Conservation (phyloP, 2,888 invertebrate species). For the Sphaerophoria taeniata region DNA sequence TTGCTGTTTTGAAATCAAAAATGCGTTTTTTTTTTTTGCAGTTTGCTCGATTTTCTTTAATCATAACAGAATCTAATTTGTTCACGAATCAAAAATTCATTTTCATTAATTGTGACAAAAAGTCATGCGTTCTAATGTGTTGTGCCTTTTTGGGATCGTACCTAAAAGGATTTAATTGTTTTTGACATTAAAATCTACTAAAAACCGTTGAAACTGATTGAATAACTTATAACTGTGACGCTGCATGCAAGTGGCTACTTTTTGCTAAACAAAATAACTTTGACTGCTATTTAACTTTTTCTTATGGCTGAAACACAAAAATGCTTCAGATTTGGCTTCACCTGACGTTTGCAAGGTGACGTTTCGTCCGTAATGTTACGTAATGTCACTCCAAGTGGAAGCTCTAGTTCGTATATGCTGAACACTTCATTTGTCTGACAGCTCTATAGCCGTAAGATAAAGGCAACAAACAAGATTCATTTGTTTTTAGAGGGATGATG, state of each 20-base stretch:
- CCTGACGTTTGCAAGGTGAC: too few relatives aligned
- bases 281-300: too few relatives aligned
- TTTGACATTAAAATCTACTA: conserved; percentile 58
- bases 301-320: too few relatives aligned
- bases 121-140: conserved; percentile 66
- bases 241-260: conserved; percentile 65
- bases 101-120: conserved; percentile 54
- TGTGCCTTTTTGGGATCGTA: conserved; percentile 83
- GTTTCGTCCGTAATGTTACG: too few relatives aligned
- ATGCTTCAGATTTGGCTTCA: too few relatives aligned
- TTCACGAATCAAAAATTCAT: conserved; percentile 62
- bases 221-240: conserved; percentile 45
- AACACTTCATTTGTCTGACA: too few relatives aligned
- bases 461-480: too few relatives aligned
- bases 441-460: too few relatives aligned
- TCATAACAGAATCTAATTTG: conserved; percentile 49
- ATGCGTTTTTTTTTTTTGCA: conserved; percentile 42
- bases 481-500: too few relatives aligned
- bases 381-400: too few relatives aligned
- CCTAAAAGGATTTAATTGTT: conserved; percentile 79
- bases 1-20: conserved; percentile 35
- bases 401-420: too few relatives aligned
- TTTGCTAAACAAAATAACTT: conserved; percentile 1
- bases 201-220: conserved; percentile 29
- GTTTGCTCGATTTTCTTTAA: conserved; percentile 56